Evolutionary conservation across 2,888 invertebrate species (phyloP).

Genomic region (Drosophila tripunctata): DNA sequence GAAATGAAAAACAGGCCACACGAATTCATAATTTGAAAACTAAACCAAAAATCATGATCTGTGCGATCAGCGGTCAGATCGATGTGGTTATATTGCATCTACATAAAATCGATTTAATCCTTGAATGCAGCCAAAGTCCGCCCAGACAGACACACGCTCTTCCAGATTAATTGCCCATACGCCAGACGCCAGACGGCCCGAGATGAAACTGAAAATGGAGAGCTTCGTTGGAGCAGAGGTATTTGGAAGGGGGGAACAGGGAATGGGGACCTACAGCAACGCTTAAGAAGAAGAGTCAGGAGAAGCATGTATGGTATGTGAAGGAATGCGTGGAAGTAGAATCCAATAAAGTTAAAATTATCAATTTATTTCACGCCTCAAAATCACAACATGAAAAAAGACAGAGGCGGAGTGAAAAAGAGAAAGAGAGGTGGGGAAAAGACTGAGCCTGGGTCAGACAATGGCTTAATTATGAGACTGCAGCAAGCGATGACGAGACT

Average conservation of each 20-base stretch:
- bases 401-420: not conserved
- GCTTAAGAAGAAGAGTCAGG: slow-evolving; percentile 35
- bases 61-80: slow-evolving; percentile 12
- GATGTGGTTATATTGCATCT: slow-evolving; percentile 26
- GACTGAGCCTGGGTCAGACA: slow-evolving; percentile 37
- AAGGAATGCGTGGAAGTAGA: slow-evolving; percentile 52
- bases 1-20: slow-evolving; percentile 15
- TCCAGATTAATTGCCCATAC: slow-evolving; percentile 75
- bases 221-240: not conserved
- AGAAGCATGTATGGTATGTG: slow-evolving; percentile 31
- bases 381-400: slow-evolving; percentile 58
- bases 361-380: slow-evolving; percentile 82
- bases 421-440: not conserved
- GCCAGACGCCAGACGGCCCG: slow-evolving; percentile 47
- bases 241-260: slow-evolving; percentile 4
- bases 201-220: not conserved
- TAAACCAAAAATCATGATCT: slow-evolving; percentile 21
- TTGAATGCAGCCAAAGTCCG: slow-evolving; percentile 50
- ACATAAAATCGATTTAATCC: slow-evolving; percentile 80
- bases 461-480: slow-evolving; percentile 73
- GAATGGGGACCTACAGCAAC: slow-evolving; percentile 73
- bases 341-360: slow-evolving; percentile 81
- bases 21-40: slow-evolving; percentile 21
- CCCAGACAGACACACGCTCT: slow-evolving; percentile 60
- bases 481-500: slow-evolving; percentile 24